Base-by-base conservation (phyloP, 1,140 invertebrate genomes). In the Drosophila oshimai region DNA sequence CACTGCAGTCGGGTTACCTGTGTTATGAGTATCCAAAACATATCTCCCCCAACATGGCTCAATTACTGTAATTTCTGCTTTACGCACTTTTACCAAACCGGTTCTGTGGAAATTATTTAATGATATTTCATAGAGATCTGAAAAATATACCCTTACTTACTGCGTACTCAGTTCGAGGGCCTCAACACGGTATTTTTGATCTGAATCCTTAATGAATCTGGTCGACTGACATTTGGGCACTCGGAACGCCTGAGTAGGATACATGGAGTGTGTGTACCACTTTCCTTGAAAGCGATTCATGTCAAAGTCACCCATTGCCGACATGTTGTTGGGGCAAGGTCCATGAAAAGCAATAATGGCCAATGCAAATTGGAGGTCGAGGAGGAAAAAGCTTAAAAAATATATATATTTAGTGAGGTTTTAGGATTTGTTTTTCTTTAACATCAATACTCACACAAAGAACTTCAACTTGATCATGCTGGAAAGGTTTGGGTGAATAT, bases 251-350 rank as follows among this genome's bases (percentile, higher is more conserved):
- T 42, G 6, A 0, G 3, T 7, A 0, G 60, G 42, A 46, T 51
- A 73, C 17, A 53, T 29, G 0, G 47, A 28, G 17, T 75, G 13
- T 2, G 37, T 29, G 26, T 81, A 76, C 78, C 78, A 81, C 7
- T 33, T 62, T 4, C 72, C 78, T 4, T 1, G 0, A 1, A 55
- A 69, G 0, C 15, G 4, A 0, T 33, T 0, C 37, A 81, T 73
- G 3, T 81, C 6, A 0, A 81, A 41, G 6, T 65, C 15, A 0
- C n/a, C 34, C n/a, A 73, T 2, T 6, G 67, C 39, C 4, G 67
- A 73, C 31, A 81, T 31, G n/a, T 76, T 81, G 0, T 1, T 0
- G 0, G 47, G 51, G 29, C 77, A 81, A 4, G 37, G 2, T 2
- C 53, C 55, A 2, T 17, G 20, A 3, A 9, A 10, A 3, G 37